Conservation (phyloP, 1,140 invertebrate genomes). For the Macrobrachium rosenbergii region DNA sequence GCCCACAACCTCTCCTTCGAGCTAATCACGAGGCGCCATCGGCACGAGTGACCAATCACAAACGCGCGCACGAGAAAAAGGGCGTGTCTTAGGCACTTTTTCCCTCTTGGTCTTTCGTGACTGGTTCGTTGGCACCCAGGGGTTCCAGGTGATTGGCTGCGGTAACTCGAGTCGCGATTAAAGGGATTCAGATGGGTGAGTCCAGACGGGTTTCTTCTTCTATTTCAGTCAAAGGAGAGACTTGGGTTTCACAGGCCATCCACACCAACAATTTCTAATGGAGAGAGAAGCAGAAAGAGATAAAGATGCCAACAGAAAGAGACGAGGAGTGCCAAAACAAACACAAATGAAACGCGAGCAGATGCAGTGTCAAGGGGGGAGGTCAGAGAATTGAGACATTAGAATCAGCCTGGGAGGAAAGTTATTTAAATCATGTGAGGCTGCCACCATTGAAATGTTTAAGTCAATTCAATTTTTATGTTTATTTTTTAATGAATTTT, state of each 20-base stretch:
- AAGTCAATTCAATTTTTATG: too few species aligned
- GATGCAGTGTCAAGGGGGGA: too few species aligned
- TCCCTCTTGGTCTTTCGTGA: neutral
- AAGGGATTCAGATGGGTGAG: conserved; percentile 45
- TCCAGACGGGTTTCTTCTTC: conserved; percentile 16
- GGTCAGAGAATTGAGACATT: too few species aligned
- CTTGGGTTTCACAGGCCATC: conserved; percentile 4
- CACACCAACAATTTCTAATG: too few species aligned
- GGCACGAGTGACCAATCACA: conserved; percentile 43
- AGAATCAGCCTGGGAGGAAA: too few species aligned
- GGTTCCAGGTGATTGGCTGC: conserved; percentile 40
- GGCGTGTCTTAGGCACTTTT: conserved; percentile 4
- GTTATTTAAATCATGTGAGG: too few species aligned
- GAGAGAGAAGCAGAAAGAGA: too few species aligned
- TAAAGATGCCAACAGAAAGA: too few species aligned
- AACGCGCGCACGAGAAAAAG: conserved; percentile 3
- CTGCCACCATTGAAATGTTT: too few species aligned
- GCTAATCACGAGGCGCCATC: neutral
- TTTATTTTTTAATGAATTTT: too few species aligned
- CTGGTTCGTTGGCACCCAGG: neutral
- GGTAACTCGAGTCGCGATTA: conserved; percentile 35
- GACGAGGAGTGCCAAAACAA: too few species aligned
- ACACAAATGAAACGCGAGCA: too few species aligned
- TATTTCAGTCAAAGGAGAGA: conserved; percentile 35
- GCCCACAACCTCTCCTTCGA: neutral